phyloP scores from a whole-genome alignment of 2,888 invertebrate species.

The Drosophila acutilabella region DNA sequence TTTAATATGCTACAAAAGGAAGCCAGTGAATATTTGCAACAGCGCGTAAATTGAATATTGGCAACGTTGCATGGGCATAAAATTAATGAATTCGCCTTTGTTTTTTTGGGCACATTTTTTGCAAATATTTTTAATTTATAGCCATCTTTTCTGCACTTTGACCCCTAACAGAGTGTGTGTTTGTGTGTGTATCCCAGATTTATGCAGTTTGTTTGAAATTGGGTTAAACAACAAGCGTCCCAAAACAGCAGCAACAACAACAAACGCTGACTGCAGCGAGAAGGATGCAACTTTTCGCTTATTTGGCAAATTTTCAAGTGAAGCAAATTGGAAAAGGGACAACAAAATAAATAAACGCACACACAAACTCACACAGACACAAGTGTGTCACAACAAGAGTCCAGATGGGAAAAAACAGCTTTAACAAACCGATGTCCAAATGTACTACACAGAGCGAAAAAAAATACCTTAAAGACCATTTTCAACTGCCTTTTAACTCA shows the following conservation, averaged over 20 bases:
- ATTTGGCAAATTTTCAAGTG: conserved; percentile 78
- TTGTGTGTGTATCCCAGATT: conserved; percentile 47
- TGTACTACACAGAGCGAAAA: conserved; percentile 5
- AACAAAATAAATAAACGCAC: conserved; percentile 65
- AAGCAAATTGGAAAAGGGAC: conserved; percentile 61
- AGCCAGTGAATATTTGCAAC: conserved; percentile 5
- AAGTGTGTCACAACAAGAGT: conserved; percentile 15
- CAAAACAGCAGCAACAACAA: conserved; percentile 15
- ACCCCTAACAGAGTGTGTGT: conserved; percentile 6
- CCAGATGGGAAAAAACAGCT: not conserved
- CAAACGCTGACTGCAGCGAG: conserved; percentile 21
- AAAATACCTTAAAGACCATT: not conserved
- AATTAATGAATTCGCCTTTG: conserved; percentile 42
- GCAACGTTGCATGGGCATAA: conserved; percentile 25
- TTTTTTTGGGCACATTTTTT: conserved; percentile 1
- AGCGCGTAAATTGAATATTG: conserved; percentile 30
- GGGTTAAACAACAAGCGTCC: conserved; percentile 62
- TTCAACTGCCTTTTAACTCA: no score
- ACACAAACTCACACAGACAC: conserved; percentile 27
- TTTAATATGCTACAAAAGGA: not conserved
- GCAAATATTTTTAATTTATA: conserved; percentile 31
- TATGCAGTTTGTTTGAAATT: conserved; percentile 66
- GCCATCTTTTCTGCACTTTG: not conserved
- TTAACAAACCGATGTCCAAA: conserved; percentile 17
- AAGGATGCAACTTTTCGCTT: conserved; percentile 69